These are phyloP conservation scores for Meteorus colon DNA, from an alignment of 2,888 invertebrate species.

Conservation along the genomic window DNA sequence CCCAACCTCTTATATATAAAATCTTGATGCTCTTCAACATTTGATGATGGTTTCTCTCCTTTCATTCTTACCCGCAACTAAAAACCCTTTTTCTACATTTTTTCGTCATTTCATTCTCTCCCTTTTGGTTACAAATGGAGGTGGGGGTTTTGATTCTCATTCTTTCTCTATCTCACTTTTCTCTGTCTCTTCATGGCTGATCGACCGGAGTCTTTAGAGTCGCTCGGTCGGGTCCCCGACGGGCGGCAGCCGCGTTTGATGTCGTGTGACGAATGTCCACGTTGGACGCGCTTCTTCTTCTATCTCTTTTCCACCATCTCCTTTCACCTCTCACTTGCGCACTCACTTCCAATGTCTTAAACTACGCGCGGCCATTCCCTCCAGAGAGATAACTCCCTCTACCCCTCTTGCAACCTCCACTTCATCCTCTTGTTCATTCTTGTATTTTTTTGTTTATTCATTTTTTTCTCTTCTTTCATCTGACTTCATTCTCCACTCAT, in stretches of 20 bases:
- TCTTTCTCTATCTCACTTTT: slow-evolving; percentile 54
- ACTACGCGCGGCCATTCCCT: slow-evolving; percentile 21
- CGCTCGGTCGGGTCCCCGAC: slow-evolving; percentile 68
- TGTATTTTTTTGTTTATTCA: slow-evolving; percentile 23
- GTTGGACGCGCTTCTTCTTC: slow-evolving; percentile 70
- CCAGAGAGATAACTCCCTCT: slow-evolving; percentile 30
- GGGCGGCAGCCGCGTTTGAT: slow-evolving; percentile 72
- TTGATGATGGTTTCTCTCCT: slow-evolving; percentile 4
- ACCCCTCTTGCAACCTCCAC: slow-evolving; percentile 33
- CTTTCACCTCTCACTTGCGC: slow-evolving; percentile 38
- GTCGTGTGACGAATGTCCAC: slow-evolving; percentile 73
- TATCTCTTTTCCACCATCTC: slow-evolving; percentile 39
- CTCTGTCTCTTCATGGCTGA: slow-evolving; percentile 68
- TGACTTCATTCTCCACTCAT: slow-evolving; percentile 31
- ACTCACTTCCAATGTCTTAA: slow-evolving; percentile 23
- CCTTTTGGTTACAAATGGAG: slow-evolving; percentile 35
- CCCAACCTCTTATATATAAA: slow-evolving; percentile 27
- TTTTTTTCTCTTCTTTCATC: slow-evolving; percentile 38
- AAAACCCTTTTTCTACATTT: slow-evolving; percentile 45
- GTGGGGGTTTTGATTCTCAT: slow-evolving; percentile 48
- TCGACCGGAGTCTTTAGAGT: slow-evolving; percentile 71
- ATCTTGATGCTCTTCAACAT: slow-evolving; percentile 14
- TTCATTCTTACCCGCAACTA: slow-evolving; percentile 28
- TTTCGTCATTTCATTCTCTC: slow-evolving; percentile 43
- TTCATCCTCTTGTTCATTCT: slow-evolving; percentile 31